Percentiles rank a stretch among this genome's conserved stretches.
Evolutionary conservation across 53 echinoderm and acorn worm species (phyloP).

Genomic region (Mesocentrotus franciscanus): DNA sequence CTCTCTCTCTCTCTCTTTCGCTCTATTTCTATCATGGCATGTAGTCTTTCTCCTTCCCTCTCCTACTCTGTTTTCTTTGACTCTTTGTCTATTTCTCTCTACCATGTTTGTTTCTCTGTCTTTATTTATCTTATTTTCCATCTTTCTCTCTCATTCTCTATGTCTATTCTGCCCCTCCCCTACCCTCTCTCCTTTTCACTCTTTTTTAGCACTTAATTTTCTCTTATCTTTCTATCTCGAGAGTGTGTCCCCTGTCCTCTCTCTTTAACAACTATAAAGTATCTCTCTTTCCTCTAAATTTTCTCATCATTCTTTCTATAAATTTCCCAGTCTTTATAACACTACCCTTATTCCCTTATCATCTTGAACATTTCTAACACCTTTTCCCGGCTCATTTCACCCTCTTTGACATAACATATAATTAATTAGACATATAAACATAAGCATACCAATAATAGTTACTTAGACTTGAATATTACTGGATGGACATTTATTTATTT

Average conservation of each 20-base stretch:
- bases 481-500: constrained; percentile 14
- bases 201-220: neutral
- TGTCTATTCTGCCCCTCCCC: neutral
- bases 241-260: neutral
- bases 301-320: neutral
- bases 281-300: neutral
- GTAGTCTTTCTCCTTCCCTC: no score
- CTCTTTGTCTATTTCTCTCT: no score
- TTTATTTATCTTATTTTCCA: neutral
- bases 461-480: neutral
- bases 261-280: neutral
- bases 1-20: no score
- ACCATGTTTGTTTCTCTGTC: neutral
- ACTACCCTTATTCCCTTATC: neutral
- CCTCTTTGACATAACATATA: neutral
- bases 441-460: neutral
- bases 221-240: neutral
- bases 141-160: neutral
- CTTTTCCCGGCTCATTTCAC: neutral
- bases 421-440: neutral
- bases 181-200: neutral
- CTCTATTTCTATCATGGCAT: no score
- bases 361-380: neutral
- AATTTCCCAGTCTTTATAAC: neutral
- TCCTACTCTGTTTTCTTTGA: no score